Percentiles rank a stretch among this genome's conserved stretches.
phyloP scores from a whole-genome alignment of 1,140 invertebrate genomes.

The Glossosoma conforme region DNA sequence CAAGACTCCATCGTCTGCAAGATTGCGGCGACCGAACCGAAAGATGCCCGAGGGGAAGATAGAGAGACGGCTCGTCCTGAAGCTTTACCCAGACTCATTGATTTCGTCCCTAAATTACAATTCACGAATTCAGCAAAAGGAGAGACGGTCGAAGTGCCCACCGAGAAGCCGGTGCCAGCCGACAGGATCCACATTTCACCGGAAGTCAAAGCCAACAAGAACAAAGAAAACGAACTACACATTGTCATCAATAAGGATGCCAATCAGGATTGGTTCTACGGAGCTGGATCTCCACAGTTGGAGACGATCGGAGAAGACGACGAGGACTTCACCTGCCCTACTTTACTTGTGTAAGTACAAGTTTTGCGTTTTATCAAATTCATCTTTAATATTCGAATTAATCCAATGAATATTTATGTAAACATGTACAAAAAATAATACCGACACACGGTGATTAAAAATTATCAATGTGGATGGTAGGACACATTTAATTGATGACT shows the following conservation, averaged over 20 bases:
- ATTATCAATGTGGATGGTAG: too few species aligned
- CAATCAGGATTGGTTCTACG: slow-evolving; percentile 33
- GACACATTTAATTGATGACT: too few species aligned
- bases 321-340: slow-evolving; percentile 40
- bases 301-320: slow-evolving; percentile 65
- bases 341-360: slow-evolving; percentile 24
- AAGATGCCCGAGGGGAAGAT: slow-evolving; percentile 12
- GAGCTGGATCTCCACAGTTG: slow-evolving; percentile 43
- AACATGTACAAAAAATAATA: too few species aligned
- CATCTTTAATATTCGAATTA: too few species aligned
- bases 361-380: too few species aligned
- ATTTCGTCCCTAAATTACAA: slow-evolving; percentile 60
- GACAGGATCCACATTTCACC: slow-evolving; percentile 6
- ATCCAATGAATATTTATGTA: too few species aligned
- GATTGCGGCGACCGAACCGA: slow-evolving; percentile 6
- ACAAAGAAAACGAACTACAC: slow-evolving; percentile 10
- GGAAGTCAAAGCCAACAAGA: slow-evolving; percentile 11
- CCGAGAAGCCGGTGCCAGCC: neutral
- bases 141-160: neutral
- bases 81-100: slow-evolving; percentile 58
- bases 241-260: slow-evolving; percentile 34
- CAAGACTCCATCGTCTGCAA: slow-evolving; percentile 37
- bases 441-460: too few species aligned
- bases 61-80: slow-evolving; percentile 35
- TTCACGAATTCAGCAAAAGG: slow-evolving; percentile 17